phyloP scores from a whole-genome alignment of 1,140 invertebrate genomes.

The Aplysia californica region DNA sequence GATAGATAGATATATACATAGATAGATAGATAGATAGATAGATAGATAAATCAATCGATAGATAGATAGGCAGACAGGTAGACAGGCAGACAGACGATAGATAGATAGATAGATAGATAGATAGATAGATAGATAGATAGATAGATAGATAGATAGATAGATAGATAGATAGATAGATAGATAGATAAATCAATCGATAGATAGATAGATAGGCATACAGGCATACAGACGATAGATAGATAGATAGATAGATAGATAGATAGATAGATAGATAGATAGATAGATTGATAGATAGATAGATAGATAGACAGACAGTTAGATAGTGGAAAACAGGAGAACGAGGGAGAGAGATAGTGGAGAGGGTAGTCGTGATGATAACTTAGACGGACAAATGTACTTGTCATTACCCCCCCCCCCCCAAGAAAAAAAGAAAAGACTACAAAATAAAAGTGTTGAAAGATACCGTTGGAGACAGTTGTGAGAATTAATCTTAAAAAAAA shows the following conservation, averaged over 20 bases:
- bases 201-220: constrained; percentile 2
- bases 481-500: too few relatives aligned
- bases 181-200: constrained; percentile 7
- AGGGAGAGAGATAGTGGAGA: too few relatives aligned
- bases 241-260: neutral
- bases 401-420: too few relatives aligned
- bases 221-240: neutral
- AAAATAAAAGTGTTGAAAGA: too few relatives aligned
- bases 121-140: neutral
- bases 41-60: constrained; percentile 7
- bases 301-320: neutral
- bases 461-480: too few relatives aligned
- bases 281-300: neutral
- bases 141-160: neutral
- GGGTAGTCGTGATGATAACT: too few relatives aligned
- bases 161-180: constrained; percentile 7
- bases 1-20: neutral
- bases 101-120: neutral
- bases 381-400: too few relatives aligned
- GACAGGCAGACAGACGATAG: neutral
- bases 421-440: too few relatives aligned
- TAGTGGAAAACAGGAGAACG: too few relatives aligned
- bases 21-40: constrained; percentile 2
- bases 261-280: neutral
- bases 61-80: constrained; percentile 6